These are phyloP conservation scores for Sciaenops ocellatus DNA, from an alignment of 2,797 vertebrate genomes.

Conservation along the genomic window DNA sequence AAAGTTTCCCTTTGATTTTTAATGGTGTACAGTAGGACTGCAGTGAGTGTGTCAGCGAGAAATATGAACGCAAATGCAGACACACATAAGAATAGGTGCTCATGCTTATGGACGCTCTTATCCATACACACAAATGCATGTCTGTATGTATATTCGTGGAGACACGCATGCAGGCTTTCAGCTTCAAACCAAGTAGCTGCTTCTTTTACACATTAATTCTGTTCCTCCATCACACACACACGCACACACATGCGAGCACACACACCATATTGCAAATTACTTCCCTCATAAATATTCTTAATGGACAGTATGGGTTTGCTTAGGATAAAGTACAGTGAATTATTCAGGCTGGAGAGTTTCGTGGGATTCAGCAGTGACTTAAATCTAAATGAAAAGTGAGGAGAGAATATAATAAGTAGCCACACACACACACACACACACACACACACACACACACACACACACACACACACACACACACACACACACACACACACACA, in stretches of 20 bases:
- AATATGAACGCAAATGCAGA: conserved; percentile 1
- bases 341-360: conserved; percentile 39
- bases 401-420: conserved; percentile 15
- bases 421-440: neutral
- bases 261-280: conserved; percentile 31
- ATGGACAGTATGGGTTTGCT: conserved; percentile 19
- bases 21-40: conserved; percentile 45
- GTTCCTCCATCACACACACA: neutral
- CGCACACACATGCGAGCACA: neutral
- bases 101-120: neutral
- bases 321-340: conserved; percentile 38
- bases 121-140: neutral
- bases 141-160: neutral
- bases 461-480: too few species aligned
- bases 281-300: conserved; percentile 48
- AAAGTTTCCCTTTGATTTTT: conserved; percentile 63
- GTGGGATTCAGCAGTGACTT: conserved; percentile 26
- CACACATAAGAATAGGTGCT: neutral
- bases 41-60: conserved; percentile 34
- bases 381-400: conserved; percentile 34
- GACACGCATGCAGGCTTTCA: neutral
- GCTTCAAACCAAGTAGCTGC: neutral
- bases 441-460: too few species aligned
- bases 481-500: too few species aligned
- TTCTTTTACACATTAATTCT: conserved; percentile 4